These are phyloP conservation scores for Nesidiocoris tenuis DNA, from an alignment of 2,888 invertebrate species.

Conservation along the genomic window DNA sequence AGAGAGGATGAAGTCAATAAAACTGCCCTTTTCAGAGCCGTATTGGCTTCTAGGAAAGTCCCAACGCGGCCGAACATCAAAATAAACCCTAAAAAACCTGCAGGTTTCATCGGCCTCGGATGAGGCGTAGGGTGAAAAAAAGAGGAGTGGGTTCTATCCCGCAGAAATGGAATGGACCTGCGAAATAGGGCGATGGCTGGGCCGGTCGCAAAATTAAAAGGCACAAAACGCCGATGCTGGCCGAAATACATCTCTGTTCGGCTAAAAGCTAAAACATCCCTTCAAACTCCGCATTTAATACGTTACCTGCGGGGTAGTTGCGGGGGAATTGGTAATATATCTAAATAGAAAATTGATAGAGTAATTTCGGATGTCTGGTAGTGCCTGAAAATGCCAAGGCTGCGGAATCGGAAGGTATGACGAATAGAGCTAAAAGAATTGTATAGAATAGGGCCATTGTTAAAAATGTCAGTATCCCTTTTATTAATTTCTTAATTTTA, in stretches of 20 bases:
- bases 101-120: neutral
- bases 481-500: too few relatives aligned
- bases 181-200: neutral
- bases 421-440: too few relatives aligned
- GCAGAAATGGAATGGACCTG: neutral
- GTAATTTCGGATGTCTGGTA: too few relatives aligned
- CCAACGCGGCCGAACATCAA: neutral
- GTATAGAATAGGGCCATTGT: too few relatives aligned
- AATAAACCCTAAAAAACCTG: neutral
- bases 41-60: neutral
- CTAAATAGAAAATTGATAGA: too few relatives aligned
- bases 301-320: too few relatives aligned
- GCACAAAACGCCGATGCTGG: neutral
- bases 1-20: neutral
- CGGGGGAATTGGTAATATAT: too few relatives aligned
- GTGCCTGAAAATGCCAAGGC: too few relatives aligned
- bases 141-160: neutral
- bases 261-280: neutral
- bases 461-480: too few relatives aligned
- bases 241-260: neutral
- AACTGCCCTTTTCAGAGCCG: neutral
- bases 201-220: neutral
- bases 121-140: neutral
- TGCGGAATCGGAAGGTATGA: too few relatives aligned
- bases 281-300: too few relatives aligned